Base-by-base conservation (phyloP, 2,797 vertebrate species). In the Vipera latastei region DNA sequence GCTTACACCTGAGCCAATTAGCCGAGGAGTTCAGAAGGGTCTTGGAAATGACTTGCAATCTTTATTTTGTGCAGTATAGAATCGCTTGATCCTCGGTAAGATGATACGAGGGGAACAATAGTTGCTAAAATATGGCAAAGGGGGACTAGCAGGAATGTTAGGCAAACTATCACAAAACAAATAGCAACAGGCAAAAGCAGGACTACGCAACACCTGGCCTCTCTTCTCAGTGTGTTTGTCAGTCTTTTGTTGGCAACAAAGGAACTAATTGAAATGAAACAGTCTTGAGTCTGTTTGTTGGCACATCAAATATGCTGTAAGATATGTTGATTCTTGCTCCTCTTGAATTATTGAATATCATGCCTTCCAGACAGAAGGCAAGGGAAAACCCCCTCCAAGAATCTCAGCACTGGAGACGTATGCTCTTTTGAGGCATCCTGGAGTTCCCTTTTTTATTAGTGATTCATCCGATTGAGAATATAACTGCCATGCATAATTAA, bases 1-100 rank as follows among this genome's bases (percentile, higher is more conserved):
- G 98, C 98, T 98, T 99, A 98, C 98, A 98, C 98, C 98, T 98
- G 98, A 99, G 99, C 98, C 98, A 99, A 99, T 99, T 99, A 99
- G 98, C 98, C 95, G n/a, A 92, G 96, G 98, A 98, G 98, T 98
- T 98, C 98, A 98, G 97, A 97, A 95, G 98, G 96, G 97, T 97
- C 97, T 98, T 97, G 97, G 93, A 97, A 97, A 98, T 96, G 97
- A 98, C 98, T 98, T 98, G 60, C 65, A 92, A 95, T 93, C 97
- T 98, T 96, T 98, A 95, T 96, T 98, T 94, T 83, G 57, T 95
- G 97, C 97, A 95, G 95, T 96, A 95, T 96, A 97, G 96, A 97
- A 98, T 98, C 98, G 98, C 98, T 98, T 97, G 98, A 99, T 98
- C 98, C 97, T 97, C 96, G 96, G 98, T 98, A 99, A 99, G 97